phyloP scores from a whole-genome alignment of 2,113 vertebrate genomes.

The Symphodus melops region DNA sequence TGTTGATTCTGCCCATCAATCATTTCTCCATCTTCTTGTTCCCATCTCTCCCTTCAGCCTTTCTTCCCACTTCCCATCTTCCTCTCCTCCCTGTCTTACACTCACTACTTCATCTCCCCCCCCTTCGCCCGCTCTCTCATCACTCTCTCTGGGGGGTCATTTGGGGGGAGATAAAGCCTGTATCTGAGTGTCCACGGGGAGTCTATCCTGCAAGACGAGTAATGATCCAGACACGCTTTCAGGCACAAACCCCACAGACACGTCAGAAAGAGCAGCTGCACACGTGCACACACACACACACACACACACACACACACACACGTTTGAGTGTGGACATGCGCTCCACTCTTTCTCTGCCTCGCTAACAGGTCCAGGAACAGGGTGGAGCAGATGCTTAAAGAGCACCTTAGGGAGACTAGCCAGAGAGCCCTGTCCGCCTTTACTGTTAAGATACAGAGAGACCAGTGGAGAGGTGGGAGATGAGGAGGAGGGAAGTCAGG shows the following conservation, averaged over 20 bases:
- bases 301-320: constrained; percentile 17
- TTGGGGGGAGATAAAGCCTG: constrained; percentile 57
- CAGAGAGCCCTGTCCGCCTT: constrained; percentile 26
- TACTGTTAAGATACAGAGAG: constrained; percentile 39
- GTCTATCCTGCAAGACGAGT: constrained; percentile 57
- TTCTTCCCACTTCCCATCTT: neutral
- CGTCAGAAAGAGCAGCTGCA: neutral
- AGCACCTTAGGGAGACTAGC: constrained; percentile 39
- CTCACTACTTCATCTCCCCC: neutral
- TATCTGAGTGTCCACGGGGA: constrained; percentile 46
- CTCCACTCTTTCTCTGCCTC: neutral
- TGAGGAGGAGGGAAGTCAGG: constrained; percentile 7
- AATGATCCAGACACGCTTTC: constrained; percentile 59
- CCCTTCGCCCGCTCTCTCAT: constrained; percentile 22
- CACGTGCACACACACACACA: neutral
- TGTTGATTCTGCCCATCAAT: constrained; percentile 35
- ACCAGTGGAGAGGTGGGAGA: constrained; percentile 3
- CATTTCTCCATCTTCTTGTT: constrained; percentile 17
- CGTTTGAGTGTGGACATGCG: constrained; percentile 1
- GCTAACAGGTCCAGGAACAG: constrained; percentile 57
- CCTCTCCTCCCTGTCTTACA: neutral
- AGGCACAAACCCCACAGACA: constrained; percentile 9
- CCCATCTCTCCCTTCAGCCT: constrained; percentile 14
- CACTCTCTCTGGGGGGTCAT: constrained; percentile 65
- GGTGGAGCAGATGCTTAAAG: constrained; percentile 37